Evolutionary conservation across 2,113 vertebrate species (phyloP).

Genomic region (Calypte anna): DNA sequence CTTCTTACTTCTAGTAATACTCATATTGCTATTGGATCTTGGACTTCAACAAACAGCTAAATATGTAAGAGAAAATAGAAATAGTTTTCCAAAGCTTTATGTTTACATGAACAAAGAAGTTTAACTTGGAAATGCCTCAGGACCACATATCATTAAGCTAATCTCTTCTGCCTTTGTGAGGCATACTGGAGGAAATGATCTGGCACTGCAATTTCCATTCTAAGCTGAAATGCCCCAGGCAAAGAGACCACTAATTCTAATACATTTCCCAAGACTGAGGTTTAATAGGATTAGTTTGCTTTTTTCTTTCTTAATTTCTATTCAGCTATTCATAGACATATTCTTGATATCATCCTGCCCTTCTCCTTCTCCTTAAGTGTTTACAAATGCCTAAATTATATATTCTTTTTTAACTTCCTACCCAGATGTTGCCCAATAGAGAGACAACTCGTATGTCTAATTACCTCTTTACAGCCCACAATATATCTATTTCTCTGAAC

Average conservation of each 20-base stretch:
- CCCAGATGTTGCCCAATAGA: not conserved
- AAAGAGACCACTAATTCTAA: conserved; percentile 4
- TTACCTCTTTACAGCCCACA: not conserved
- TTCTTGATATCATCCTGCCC: not conserved
- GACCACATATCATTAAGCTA: not conserved
- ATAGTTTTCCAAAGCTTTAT: not conserved
- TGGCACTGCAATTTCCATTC: not conserved
- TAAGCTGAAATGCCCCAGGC: not conserved
- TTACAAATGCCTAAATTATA: not conserved
- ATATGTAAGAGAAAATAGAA: not conserved
- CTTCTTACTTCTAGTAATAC: not conserved
- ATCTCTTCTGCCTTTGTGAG: not conserved
- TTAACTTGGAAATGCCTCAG: not conserved
- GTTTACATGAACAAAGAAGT: not conserved
- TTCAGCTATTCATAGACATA: not conserved
- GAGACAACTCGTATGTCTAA: not conserved
- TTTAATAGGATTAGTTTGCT: not conserved
- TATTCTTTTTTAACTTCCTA: not conserved
- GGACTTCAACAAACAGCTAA: not conserved
- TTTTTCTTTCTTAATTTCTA: not conserved
- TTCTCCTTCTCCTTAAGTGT: not conserved
- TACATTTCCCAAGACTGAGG: not conserved
- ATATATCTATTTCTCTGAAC: not conserved
- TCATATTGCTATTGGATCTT: not conserved
- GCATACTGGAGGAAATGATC: conserved; percentile 5